A percentile compares a stretch with the other conserved stretches of the same genome.
phyloP scores from a whole-genome alignment of 2,888 invertebrate species.

The Drosophila affinis region DNA sequence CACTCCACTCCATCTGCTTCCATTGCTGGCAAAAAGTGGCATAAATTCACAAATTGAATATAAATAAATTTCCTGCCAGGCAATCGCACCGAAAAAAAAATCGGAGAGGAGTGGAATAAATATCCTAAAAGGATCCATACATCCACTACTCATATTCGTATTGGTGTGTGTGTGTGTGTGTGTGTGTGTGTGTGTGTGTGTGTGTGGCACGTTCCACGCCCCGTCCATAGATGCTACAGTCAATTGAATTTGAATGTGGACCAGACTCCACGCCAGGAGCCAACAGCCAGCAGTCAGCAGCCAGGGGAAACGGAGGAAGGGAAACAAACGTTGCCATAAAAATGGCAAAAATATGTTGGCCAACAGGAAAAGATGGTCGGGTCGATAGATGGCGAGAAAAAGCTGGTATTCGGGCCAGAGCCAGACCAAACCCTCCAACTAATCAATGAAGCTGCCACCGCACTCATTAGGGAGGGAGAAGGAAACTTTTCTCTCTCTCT shows the following conservation, averaged over 20 bases:
- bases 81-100: conserved; percentile 30
- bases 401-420: conserved; percentile 29
- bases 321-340: conserved; percentile 30
- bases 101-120: conserved; percentile 39
- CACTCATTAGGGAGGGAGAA: conserved; percentile 37
- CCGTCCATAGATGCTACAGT: conserved; percentile 33
- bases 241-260: conserved; percentile 67
- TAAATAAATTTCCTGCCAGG: conserved; percentile 77
- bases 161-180: conserved; percentile 12
- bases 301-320: background rate
- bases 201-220: conserved; percentile 60
- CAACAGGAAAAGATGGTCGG: conserved; percentile 13
- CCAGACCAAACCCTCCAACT: conserved; percentile 10
- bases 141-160: conserved; percentile 16
- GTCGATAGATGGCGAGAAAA: conserved; percentile 19
- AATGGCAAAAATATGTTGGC: conserved; percentile 46
- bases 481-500: conserved; percentile 16
- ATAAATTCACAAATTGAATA: conserved; percentile 75
- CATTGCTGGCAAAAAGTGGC: conserved; percentile 44
- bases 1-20: background rate
- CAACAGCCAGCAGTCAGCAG: background rate
- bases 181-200: conserved; percentile 50
- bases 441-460: conserved; percentile 37
- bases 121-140: conserved; percentile 35
- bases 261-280: conserved; percentile 5